Percentiles rank a stretch among this genome's conserved stretches.
phyloP scores from a whole-genome alignment of 2,113 vertebrate species.

The Piliocolobus tephrosceles region DNA sequence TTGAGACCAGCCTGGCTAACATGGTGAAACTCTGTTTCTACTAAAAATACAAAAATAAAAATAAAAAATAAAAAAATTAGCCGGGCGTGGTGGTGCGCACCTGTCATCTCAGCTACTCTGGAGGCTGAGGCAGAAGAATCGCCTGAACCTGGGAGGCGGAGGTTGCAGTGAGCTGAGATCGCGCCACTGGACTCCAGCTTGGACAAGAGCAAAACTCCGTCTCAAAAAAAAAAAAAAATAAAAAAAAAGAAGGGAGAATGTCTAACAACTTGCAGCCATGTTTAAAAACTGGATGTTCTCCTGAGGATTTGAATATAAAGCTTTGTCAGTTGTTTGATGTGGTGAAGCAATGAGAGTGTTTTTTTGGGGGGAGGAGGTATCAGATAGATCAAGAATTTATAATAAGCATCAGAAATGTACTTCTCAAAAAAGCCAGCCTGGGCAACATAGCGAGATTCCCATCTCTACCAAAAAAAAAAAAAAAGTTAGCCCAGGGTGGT shows the following conservation, averaged over 20 bases:
- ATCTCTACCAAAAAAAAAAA: background rate
- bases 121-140: background rate
- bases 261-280: background rate
- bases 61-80: background rate
- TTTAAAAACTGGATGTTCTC: background rate
- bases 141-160: background rate
- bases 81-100: background rate
- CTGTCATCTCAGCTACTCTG: background rate
- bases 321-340: background rate
- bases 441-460: background rate
- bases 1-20: background rate
- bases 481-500: background rate
- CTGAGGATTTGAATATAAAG: background rate
- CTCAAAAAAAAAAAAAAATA: background rate
- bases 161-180: background rate
- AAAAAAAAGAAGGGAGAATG: background rate
- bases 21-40: background rate
- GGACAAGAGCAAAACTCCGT: background rate
- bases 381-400: background rate
- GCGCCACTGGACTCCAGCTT: background rate
- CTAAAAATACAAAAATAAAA: background rate
- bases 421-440: background rate
- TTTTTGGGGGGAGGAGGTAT: background rate
- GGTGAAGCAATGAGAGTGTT: background rate
- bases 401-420: background rate